Base-by-base conservation (phyloP, 2,113 vertebrate genomes). In the Gorilla gorilla region DNA sequence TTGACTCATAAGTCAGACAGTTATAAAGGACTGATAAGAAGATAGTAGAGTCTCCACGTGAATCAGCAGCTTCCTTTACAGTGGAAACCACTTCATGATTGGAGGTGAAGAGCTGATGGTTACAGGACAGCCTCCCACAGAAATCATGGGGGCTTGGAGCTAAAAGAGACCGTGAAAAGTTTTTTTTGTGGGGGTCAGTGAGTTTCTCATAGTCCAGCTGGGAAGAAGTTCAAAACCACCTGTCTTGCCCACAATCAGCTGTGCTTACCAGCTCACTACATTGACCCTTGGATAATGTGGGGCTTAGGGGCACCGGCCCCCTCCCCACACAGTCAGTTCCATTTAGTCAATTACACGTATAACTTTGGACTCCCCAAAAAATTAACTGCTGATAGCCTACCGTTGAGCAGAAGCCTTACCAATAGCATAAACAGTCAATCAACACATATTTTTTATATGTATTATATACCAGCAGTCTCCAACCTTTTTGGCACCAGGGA, bases 1-100 rank as follows among this genome's bases (percentile, higher is more conserved):
- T 73, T 97, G 98, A 98, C 96, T 98, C 98, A 97, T 91, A 94
- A 89, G 96, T 80, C 96, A 86, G 79, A 68, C 86, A 96, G 94
- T 68, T 73, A 22, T 81, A 96, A 87, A 23, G 7, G 64, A 94
- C n/a, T 78, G 96, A 97, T 97, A 94, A 95, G 96, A 80, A 96
- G 72, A 72, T 0, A 55, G 86, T 12, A 20, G 72, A 78, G 91
- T 10, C 40, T 45, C n/a, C 68, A 0, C 32, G 5, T 91, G 94
- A 59, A 40, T 61, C 72, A 89, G 68, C 20, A 61, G 55, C 59
- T 80, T 45, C 17, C 0, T 2, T 38, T 48, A 82, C 70, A 57
- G 23, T 93, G 79, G 96, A 96, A 27, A 78, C 45, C 66, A 14
- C 68, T 0, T 10, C 3, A 32, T 0, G 3, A 7, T 16, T 8